A percentile compares a stretch with the other conserved stretches of the same genome.
phyloP scores from a whole-genome alignment of 2,797 vertebrate genomes.

The Semotilus atromaculatus region DNA sequence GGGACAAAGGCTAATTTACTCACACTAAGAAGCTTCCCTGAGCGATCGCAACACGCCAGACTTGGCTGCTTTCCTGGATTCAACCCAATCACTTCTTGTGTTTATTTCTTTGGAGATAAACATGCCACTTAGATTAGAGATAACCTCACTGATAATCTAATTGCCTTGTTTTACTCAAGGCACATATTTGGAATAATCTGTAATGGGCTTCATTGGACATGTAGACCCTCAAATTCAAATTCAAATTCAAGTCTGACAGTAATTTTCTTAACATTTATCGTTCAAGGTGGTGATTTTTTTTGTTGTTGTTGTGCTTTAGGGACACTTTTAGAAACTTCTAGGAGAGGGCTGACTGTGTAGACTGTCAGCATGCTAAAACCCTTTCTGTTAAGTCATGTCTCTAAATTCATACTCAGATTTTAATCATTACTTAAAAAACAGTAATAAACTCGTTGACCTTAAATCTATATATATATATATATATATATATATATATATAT shows the following conservation, averaged over 20 bases:
- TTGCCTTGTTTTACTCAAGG: conserved; percentile 60
- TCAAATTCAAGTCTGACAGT: too few relatives aligned
- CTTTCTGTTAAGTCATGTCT: background rate
- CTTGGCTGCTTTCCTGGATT: conserved; percentile 56
- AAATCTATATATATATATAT: too few relatives aligned
- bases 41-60: conserved; percentile 6
- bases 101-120: conserved; percentile 45
- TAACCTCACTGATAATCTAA: conserved; percentile 64
- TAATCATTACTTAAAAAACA: background rate
- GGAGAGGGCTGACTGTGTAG: background rate
- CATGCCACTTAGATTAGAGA: conserved; percentile 50
- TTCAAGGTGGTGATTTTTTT: background rate
- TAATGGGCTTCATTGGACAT: conserved; percentile 48
- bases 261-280: background rate
- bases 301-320: background rate
- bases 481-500: too few relatives aligned
- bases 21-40: conserved; percentile 56
- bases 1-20: conserved; percentile 67
- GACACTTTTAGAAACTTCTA: background rate
- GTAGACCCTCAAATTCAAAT: conserved; percentile 43
- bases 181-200: conserved; percentile 50
- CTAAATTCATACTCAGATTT: background rate
- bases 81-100: conserved; percentile 28
- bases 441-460: background rate
- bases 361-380: conserved; percentile 1